Percentiles rank a stretch among this genome's conserved stretches.
Evolutionary conservation across 2,888 invertebrate genomes (phyloP).

Genomic region (Eledone cirrhosa): DNA sequence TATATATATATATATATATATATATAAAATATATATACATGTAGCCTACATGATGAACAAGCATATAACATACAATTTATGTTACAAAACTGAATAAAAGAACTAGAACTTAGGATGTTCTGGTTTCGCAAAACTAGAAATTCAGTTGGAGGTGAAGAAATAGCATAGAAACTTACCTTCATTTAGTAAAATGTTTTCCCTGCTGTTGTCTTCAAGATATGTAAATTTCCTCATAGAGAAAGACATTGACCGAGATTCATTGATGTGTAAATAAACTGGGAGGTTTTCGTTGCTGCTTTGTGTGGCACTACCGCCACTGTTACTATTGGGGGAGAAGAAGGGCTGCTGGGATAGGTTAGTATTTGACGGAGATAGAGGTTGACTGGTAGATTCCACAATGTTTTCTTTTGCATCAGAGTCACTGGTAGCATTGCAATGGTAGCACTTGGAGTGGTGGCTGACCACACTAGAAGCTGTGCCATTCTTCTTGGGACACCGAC

Average conservation of each 20-base stretch:
- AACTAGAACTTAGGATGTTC: no score
- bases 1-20: no score
- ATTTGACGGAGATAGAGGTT: not conserved
- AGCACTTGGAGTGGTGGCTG: not conserved
- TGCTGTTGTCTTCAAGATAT: slow-evolving; percentile 48
- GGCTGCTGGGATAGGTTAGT: slow-evolving; percentile 46
- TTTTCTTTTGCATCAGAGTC: slow-evolving; percentile 17
- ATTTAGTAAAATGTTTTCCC: slow-evolving; percentile 56
- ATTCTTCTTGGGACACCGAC: slow-evolving; percentile 12
- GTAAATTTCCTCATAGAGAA: slow-evolving; percentile 62
- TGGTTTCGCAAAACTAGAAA: no score
- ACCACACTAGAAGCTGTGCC: not conserved
- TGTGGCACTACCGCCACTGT: slow-evolving; percentile 46
- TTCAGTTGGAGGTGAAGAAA: no score
- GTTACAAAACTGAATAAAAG: no score
- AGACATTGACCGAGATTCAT: slow-evolving; percentile 63
- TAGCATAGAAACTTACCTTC: slow-evolving; percentile 51
- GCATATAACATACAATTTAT: no score
- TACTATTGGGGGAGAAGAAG: slow-evolving; percentile 59
- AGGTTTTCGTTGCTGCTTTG: slow-evolving; percentile 59
- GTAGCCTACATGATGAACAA: no score
- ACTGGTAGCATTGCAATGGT: slow-evolving; percentile 9
- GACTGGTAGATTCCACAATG: slow-evolving; percentile 20
- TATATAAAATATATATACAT: no score
- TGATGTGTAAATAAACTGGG: slow-evolving; percentile 55